phyloP scores from a whole-genome alignment of 2,888 invertebrate species.

The Quadroppia sp. region DNA sequence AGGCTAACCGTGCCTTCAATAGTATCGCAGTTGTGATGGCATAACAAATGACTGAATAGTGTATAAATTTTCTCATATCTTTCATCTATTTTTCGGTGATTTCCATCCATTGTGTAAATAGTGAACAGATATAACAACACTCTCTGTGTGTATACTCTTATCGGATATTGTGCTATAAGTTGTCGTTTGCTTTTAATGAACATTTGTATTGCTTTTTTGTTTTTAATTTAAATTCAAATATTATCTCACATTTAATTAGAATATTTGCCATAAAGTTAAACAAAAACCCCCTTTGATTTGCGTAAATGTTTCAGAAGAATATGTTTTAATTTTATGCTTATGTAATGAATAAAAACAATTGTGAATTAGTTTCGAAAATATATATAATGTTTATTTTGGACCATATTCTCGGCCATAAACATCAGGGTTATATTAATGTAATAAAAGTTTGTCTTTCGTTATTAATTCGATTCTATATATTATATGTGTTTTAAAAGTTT shows the following conservation, averaged over 20 bases:
- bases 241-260: neutral
- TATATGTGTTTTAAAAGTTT: neutral
- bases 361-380: neutral
- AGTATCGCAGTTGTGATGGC: neutral
- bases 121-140: neutral
- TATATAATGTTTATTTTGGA: neutral
- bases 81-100: conserved; percentile 19
- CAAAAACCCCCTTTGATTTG: too few relatives aligned
- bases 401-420: neutral
- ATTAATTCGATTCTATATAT: conserved; percentile 12
- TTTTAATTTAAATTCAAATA: neutral
- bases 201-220: neutral
- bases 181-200: neutral
- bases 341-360: neutral
- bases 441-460: neutral
- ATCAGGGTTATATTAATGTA: too few relatives aligned
- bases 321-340: neutral
- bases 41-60: conserved; percentile 15
- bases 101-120: neutral
- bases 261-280: too few relatives aligned
- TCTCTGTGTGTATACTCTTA: neutral
- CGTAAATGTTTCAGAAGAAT: too few relatives aligned
- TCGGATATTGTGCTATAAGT: neutral
- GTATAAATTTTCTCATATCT: conserved; percentile 16
- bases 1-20: neutral